Conservation (phyloP, 2,113 vertebrate species). For the Acrocephalus kingi region DNA sequence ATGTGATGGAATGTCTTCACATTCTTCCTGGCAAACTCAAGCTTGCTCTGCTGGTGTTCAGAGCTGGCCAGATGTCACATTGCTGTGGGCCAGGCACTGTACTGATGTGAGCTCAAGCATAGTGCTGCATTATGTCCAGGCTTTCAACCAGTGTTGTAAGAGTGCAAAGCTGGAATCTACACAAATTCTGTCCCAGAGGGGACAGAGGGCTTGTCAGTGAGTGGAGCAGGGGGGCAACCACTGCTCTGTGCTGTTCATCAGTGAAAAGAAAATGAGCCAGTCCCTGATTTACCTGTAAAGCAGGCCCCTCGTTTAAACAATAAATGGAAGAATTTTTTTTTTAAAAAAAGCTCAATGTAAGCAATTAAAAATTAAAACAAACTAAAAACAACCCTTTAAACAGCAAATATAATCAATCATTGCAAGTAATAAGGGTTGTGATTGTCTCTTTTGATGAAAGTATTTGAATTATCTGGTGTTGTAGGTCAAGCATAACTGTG, state of each 20-base stretch:
- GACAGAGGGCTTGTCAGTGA: neutral
- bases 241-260: neutral
- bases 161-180: neutral
- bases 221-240: neutral
- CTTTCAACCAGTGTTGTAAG: neutral
- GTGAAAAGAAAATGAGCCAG: neutral
- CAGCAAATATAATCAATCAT: neutral
- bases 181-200: neutral
- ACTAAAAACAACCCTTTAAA: neutral
- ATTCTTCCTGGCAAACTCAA: neutral
- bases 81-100: neutral
- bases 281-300: neutral
- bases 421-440: neutral
- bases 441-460: neutral
- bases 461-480: neutral
- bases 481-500: constrained; percentile 1
- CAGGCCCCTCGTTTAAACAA: neutral
- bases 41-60: neutral
- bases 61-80: neutral
- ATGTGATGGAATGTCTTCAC: neutral
- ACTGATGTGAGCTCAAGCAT: neutral
- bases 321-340: neutral
- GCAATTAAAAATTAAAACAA: neutral
- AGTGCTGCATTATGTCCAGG: neutral
- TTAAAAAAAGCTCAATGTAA: neutral